These are phyloP conservation scores for Mesembrinibis cayennensis DNA, from an alignment of 2,113 vertebrate genomes.

Conservation along the genomic window DNA sequence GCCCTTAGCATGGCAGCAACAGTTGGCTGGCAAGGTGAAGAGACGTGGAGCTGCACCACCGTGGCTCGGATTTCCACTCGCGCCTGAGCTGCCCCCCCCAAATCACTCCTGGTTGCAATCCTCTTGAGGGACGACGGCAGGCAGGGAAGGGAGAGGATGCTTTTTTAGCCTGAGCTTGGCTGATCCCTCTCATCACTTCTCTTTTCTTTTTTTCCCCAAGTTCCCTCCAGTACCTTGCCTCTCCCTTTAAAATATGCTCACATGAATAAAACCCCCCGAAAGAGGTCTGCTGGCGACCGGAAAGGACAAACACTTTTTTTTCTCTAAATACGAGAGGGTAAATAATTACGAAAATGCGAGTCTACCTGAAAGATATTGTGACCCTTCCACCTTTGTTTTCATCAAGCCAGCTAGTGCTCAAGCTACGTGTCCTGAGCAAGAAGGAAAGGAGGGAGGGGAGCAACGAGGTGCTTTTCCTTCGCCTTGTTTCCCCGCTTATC, in stretches of 20 bases:
- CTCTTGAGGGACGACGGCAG: neutral
- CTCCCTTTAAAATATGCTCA: conserved; percentile 16
- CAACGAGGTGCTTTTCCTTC: conserved; percentile 55
- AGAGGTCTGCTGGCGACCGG: neutral
- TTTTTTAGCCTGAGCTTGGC: neutral
- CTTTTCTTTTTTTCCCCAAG: neutral
- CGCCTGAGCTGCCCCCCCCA: neutral
- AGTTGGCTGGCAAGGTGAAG: conserved; percentile 71
- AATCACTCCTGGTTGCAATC: neutral
- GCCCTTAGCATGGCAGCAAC: conserved; percentile 68
- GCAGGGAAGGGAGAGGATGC: neutral
- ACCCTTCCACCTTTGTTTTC: conserved; percentile 57
- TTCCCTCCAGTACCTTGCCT: conserved; percentile 20
- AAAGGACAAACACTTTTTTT: neutral
- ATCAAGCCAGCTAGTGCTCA: conserved; percentile 48
- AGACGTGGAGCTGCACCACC: conserved; percentile 1
- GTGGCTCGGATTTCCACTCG: neutral
- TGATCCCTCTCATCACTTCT: neutral
- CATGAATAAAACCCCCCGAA: neutral
- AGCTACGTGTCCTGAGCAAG: conserved; percentile 49
- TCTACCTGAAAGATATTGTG: conserved; percentile 20
- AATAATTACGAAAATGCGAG: neutral
- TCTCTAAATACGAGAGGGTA: neutral
- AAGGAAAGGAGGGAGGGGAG: neutral
- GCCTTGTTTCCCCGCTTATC: neutral